phyloP scores from a whole-genome alignment of 2,888 invertebrate species.

The Microplitis manilae region DNA sequence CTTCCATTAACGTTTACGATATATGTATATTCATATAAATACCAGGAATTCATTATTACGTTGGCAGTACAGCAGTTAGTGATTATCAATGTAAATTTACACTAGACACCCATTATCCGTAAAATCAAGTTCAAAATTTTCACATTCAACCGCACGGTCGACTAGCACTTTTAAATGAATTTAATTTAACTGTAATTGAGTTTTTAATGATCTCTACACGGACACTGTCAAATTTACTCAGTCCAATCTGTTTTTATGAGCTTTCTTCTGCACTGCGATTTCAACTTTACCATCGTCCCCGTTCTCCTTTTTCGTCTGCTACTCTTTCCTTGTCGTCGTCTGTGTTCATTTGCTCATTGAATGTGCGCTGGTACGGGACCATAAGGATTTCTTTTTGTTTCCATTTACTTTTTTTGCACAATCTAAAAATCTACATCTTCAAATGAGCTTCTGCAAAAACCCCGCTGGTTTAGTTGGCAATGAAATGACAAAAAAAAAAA shows the following conservation, averaged over 20 bases:
- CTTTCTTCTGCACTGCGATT: conserved; percentile 35
- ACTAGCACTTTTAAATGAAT: conserved; percentile 54
- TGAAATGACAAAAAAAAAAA: neutral
- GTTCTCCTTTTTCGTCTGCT: neutral
- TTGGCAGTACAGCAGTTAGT: too few species aligned
- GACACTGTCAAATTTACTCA: conserved; percentile 61
- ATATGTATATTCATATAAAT: conserved; percentile 4
- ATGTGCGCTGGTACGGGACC: conserved; percentile 35
- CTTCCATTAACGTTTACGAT: neutral
- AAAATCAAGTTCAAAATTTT: too few species aligned
- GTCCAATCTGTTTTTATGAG: conserved; percentile 62
- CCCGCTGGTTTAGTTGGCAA: conserved; percentile 1
- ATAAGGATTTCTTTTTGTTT: conserved; percentile 43
- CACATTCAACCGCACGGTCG: too few species aligned
- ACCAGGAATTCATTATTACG: conserved; percentile 12
- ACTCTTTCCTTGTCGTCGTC: neutral
- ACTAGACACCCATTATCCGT: too few species aligned
- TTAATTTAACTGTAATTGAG: conserved; percentile 64
- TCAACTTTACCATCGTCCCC: neutral
- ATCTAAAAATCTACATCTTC: conserved; percentile 47
- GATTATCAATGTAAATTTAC: too few species aligned
- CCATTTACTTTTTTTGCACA: conserved; percentile 2
- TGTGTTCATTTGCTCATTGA: conserved; percentile 1
- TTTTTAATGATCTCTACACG: conserved; percentile 61
- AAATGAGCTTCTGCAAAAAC: conserved; percentile 48